A percentile compares a stretch with the other conserved stretches of the same genome.
Conservation (phyloP, 2,888 invertebrate genomes). For the Serripes groenlandicus region DNA sequence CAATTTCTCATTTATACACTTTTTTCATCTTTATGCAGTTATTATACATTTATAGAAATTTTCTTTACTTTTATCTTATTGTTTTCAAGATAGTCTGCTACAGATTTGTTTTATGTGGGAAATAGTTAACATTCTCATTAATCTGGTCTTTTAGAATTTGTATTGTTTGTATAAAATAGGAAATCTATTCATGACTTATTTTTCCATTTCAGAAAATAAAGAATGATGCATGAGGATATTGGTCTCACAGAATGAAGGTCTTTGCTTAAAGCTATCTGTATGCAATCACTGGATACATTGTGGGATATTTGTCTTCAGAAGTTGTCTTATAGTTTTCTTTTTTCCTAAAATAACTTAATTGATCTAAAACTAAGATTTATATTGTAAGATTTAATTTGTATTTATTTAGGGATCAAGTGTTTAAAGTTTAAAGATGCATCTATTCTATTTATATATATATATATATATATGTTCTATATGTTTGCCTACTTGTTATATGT, state of each 20-base stretch:
- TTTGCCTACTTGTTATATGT: neutral
- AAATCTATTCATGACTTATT: neutral
- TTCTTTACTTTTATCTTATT: neutral
- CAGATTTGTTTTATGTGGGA: neutral
- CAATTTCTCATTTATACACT: neutral
- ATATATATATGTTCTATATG: neutral
- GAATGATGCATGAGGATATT: neutral
- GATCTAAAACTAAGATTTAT: neutral
- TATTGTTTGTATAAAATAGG: neutral
- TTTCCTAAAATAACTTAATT: neutral
- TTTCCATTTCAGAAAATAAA: constrained; percentile 60
- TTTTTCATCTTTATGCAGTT: neutral
- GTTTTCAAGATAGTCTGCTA: neutral
- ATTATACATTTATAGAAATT: neutral
- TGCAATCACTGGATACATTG: constrained; percentile 43
- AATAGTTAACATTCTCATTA: neutral
- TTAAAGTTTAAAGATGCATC: too few relatives aligned
- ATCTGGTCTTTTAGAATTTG: neutral
- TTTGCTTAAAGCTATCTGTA: constrained; percentile 40
- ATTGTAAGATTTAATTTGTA: neutral
- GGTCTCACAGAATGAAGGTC: constrained; percentile 50
- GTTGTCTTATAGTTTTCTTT: neutral
- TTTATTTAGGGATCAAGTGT: too few relatives aligned
- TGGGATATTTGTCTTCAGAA: neutral
- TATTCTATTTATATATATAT: neutral